Conservation (phyloP, 2,888 invertebrate genomes). For the Chaetogeoica ovagalla region DNA sequence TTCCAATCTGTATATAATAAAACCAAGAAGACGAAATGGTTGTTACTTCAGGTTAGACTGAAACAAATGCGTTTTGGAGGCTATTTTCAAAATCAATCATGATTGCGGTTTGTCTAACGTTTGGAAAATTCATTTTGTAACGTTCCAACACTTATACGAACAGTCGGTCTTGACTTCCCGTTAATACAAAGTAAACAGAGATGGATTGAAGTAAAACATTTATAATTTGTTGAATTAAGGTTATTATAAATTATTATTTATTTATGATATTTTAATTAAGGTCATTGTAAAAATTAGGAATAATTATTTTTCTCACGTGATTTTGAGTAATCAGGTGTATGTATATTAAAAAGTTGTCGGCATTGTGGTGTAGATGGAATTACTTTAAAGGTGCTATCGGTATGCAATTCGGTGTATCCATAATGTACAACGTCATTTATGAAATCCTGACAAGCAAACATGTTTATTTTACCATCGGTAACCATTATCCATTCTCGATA, state of each 20-base stretch:
- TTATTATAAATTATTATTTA: neutral
- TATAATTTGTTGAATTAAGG: neutral
- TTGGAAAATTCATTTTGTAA: neutral
- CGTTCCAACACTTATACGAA: conserved; percentile 8
- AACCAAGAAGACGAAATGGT: conserved; percentile 17
- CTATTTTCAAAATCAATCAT: conserved; percentile 1
- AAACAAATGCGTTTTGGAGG: neutral
- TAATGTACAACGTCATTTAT: neutral
- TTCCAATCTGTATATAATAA: neutral
- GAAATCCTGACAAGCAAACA: neutral
- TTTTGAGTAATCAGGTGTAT: conserved; percentile 4
- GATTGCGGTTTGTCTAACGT: neutral
- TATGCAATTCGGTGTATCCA: neutral
- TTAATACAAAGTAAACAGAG: neutral
- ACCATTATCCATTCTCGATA: neutral
- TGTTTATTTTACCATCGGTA: neutral
- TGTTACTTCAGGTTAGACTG: neutral
- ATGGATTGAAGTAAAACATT: neutral
- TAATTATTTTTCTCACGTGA: neutral
- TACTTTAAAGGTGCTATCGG: neutral
- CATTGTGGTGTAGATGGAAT: neutral
- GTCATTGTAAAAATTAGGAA: neutral
- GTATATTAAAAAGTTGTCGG: neutral
- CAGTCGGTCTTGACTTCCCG: neutral
- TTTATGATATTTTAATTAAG: neutral